Conservation (phyloP, 2,113 vertebrate species). For the Pseudorhombus dupliciocellatus region DNA sequence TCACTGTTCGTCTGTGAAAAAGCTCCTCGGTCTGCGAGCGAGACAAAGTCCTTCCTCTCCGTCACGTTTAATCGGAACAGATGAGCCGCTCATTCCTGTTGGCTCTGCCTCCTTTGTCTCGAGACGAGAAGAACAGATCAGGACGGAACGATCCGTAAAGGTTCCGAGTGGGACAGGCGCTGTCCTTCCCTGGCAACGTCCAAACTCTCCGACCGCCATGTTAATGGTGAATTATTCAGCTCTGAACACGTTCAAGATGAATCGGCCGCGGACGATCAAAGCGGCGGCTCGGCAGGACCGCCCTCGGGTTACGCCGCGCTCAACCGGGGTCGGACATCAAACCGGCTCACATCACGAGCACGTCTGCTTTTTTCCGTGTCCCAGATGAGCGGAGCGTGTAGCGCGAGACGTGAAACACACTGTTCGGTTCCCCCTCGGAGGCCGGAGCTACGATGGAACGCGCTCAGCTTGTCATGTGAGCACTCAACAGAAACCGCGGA, state of each 20-base stretch:
- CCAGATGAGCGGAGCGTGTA: not conserved
- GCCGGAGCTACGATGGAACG: not conserved
- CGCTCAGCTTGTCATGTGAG: not conserved
- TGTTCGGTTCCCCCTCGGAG: not conserved
- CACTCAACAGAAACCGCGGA: conserved; percentile 8
- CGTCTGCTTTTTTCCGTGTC: not conserved
- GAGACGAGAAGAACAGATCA: conserved; percentile 17
- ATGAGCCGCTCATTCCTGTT: conserved; percentile 19
- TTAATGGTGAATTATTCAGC: too few relatives aligned
- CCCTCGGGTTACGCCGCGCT: conserved; percentile 28
- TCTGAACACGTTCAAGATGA: conserved; percentile 27
- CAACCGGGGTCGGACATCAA: conserved; percentile 27
- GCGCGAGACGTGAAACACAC: conserved; percentile 3
- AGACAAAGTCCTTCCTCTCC: conserved; percentile 18
- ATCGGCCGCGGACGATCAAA: conserved; percentile 40
- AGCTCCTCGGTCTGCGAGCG: conserved; percentile 10
- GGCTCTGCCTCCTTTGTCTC: conserved; percentile 10
- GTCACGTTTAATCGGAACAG: conserved; percentile 31
- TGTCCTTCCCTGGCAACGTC: too few relatives aligned
- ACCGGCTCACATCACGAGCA: not conserved
- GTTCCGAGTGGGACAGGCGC: not conserved
- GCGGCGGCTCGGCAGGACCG: conserved; percentile 16
- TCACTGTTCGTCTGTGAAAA: not conserved
- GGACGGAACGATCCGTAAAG: not conserved
- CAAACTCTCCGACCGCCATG: too few relatives aligned